Conservation (phyloP, 2,797 vertebrate genomes). For the Squalus acanthias region DNA sequence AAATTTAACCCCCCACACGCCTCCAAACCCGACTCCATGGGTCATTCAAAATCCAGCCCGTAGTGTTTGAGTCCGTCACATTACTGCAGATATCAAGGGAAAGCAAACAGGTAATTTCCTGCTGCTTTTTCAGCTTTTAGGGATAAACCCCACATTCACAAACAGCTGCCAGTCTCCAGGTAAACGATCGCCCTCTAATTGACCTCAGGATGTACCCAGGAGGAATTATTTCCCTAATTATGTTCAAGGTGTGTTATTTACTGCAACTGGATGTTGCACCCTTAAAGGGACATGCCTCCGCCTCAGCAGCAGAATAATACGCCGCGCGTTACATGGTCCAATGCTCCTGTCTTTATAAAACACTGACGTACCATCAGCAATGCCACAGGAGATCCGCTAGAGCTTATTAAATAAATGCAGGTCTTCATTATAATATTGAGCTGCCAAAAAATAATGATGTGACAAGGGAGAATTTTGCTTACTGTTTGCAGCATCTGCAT, state of each 20-base stretch:
- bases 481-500: neutral
- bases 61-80: neutral
- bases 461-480: neutral
- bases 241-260: neutral
- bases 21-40: too few species aligned
- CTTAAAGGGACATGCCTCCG: neutral
- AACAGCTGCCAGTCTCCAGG: too few species aligned
- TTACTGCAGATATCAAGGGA: neutral
- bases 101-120: neutral
- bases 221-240: too few species aligned
- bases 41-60: too few species aligned
- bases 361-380: neutral
- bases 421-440: neutral
- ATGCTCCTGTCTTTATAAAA: neutral
- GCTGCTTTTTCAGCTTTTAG: neutral
- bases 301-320: neutral
- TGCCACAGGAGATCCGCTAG: neutral
- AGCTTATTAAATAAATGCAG: neutral
- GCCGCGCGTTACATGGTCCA: neutral
- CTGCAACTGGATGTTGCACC: neutral
- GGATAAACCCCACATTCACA: too few species aligned
- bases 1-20: too few species aligned
- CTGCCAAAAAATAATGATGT: neutral
- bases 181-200: too few species aligned
- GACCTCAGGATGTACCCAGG: too few species aligned